A percentile compares a stretch with the other conserved stretches of the same genome.
phyloP scores from a whole-genome alignment of 2,888 invertebrate species.

The Geophilus truncorum region DNA sequence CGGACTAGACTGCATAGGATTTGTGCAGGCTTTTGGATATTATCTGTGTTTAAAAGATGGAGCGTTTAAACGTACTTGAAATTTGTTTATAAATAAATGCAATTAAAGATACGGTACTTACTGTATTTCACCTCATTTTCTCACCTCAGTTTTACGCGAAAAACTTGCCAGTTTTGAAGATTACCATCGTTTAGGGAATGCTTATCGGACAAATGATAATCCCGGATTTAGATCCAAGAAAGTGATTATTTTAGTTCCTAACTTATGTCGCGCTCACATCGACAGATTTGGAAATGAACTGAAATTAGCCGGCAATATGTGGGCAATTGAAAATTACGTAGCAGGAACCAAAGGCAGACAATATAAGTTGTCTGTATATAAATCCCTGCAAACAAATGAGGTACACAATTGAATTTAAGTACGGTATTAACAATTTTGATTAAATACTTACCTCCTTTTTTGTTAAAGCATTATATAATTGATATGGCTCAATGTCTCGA shows the following conservation, averaged over 20 bases:
- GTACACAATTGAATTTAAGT: too few species aligned
- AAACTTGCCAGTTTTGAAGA: neutral
- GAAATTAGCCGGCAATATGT: neutral
- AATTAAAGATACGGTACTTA: neutral
- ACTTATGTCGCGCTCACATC: neutral
- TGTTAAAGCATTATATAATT: neutral
- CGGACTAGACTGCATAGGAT: too few species aligned
- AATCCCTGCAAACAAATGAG: neutral
- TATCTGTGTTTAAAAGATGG: too few species aligned
- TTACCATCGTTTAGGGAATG: neutral
- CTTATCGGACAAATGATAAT: too few species aligned
- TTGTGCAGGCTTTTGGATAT: too few species aligned
- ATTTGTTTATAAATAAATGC: neutral
- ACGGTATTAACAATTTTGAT: neutral
- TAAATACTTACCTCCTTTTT: neutral
- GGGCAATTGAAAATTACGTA: neutral
- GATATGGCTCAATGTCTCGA: neutral
- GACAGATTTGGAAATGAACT: too few species aligned
- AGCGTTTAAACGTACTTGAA: neutral
- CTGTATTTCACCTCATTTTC: neutral
- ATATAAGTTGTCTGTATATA: neutral
- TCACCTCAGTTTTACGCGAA: neutral
- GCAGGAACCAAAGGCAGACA: neutral
- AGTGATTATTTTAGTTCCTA: neutral
- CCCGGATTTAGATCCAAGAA: neutral